Evolutionary conservation across 2,888 invertebrate species (phyloP).

Genomic region (Athrips mouffetella): DNA sequence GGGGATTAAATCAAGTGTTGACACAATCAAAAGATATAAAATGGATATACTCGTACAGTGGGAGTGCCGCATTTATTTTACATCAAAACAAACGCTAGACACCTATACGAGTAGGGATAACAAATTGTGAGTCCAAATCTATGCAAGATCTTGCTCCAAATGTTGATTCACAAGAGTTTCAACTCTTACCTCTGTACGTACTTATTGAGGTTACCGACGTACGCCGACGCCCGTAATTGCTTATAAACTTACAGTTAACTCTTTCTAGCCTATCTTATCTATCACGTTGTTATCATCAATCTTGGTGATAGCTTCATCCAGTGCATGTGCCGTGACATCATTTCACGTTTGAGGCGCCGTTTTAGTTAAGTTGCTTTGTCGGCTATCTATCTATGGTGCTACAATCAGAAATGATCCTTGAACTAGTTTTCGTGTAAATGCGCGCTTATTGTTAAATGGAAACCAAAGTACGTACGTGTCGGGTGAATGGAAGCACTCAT

Average conservation of each 20-base stretch:
- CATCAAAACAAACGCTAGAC: too few species aligned
- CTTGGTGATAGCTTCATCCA: constrained; percentile 23
- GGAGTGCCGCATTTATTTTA: too few species aligned
- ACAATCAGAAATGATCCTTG: constrained; percentile 30
- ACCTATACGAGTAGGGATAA: too few species aligned
- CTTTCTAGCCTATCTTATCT: constrained; percentile 28
- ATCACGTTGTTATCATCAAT: constrained; percentile 27
- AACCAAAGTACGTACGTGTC: neutral
- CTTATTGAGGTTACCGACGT: neutral
- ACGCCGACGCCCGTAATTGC: neutral
- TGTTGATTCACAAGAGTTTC: too few species aligned
- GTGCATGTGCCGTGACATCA: constrained; percentile 11
- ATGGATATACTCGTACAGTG: too few species aligned
- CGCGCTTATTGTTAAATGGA: constrained; percentile 4
- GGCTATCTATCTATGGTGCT: constrained; percentile 1
- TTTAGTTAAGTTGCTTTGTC: neutral
- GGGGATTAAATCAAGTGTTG: too few species aligned
- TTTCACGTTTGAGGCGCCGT: neutral
- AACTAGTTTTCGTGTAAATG: constrained; percentile 22
- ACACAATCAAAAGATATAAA: too few species aligned
- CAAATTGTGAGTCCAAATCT: too few species aligned
- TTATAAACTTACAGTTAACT: neutral
- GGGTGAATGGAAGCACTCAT: constrained; percentile 2
- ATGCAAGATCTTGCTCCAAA: too few species aligned
- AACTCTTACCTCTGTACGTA: too few species aligned